Percentiles rank a stretch among this genome's conserved stretches.
phyloP scores from a whole-genome alignment of 2,888 invertebrate species.

The Morpho achilles region DNA sequence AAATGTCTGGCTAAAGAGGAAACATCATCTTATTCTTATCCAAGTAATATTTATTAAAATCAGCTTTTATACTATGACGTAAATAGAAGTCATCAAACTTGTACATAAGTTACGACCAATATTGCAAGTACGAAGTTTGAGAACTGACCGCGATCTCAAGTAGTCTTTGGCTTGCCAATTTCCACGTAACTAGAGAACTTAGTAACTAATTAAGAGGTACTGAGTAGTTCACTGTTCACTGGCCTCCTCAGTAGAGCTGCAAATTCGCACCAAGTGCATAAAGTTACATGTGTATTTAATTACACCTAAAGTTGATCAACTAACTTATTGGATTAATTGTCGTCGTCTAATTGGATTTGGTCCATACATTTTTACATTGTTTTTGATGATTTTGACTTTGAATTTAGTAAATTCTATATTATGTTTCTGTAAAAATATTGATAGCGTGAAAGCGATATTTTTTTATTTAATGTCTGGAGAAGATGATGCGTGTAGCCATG shows the following conservation, averaged over 20 bases:
- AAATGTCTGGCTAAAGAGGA: too few species aligned
- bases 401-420: too few species aligned
- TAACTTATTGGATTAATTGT: not conserved
- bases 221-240: slow-evolving; percentile 33
- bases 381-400: too few species aligned
- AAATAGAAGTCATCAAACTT: too few species aligned
- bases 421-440: too few species aligned
- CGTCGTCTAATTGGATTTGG: not conserved
- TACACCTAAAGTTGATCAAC: not conserved
- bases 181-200: slow-evolving; percentile 29
- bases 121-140: not conserved
- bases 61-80: too few species aligned
- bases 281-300: not conserved
- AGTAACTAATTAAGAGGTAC: slow-evolving; percentile 35
- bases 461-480: too few species aligned
- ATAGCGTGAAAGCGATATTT: too few species aligned
- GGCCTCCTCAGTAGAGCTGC: slow-evolving; percentile 10
- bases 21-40: too few species aligned
- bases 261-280: not conserved
- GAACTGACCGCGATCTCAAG: slow-evolving; percentile 20
- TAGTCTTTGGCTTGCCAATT: slow-evolving; percentile 28
- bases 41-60: too few species aligned
- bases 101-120: too few species aligned
- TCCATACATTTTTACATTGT: not conserved
- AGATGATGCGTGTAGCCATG: too few species aligned